Percentiles rank a stretch among this genome's conserved stretches.
Conservation (phyloP, 2,888 invertebrate genomes). For the Orthosia cruda region DNA sequence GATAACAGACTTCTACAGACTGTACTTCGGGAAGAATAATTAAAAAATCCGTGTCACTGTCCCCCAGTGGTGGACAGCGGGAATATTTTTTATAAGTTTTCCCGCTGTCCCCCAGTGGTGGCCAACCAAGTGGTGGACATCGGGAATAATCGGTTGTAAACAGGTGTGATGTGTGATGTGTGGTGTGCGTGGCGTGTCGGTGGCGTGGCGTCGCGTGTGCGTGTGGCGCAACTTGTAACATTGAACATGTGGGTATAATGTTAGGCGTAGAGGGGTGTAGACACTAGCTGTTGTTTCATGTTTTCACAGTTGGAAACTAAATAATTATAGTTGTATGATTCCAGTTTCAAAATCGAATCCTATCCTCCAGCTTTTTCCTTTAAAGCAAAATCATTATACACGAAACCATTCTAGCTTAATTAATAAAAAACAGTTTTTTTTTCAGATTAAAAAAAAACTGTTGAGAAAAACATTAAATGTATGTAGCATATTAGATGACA, state of each 20-base stretch:
- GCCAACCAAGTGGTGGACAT: too few species aligned
- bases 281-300: conserved; percentile 54
- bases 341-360: conserved; percentile 52
- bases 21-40: too few species aligned
- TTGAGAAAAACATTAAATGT: conserved; percentile 49
- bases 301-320: conserved; percentile 45
- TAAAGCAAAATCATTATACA: conserved; percentile 50
- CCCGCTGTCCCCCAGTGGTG: too few species aligned
- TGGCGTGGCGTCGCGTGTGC: conserved; percentile 12
- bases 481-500: conserved; percentile 81
- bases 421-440: conserved; percentile 35
- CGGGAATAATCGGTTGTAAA: too few species aligned
- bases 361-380: conserved; percentile 52
- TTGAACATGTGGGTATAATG: conserved; percentile 41
- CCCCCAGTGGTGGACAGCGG: too few species aligned
- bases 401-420: conserved; percentile 53
- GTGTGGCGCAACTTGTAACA: conserved; percentile 20
- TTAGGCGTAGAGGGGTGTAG: conserved; percentile 60
- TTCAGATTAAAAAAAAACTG: conserved; percentile 26
- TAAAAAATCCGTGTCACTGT: too few species aligned
- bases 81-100: too few species aligned
- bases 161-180: conserved; percentile 58
- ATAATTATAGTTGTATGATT: conserved; percentile 53
- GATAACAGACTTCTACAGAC: too few species aligned
- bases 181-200: conserved; percentile 38